Percentiles rank a stretch among this genome's conserved stretches.
Evolutionary conservation across 64 coral and sea anemone species (phyloP).

Genomic region (Exaiptasia diaphana): DNA sequence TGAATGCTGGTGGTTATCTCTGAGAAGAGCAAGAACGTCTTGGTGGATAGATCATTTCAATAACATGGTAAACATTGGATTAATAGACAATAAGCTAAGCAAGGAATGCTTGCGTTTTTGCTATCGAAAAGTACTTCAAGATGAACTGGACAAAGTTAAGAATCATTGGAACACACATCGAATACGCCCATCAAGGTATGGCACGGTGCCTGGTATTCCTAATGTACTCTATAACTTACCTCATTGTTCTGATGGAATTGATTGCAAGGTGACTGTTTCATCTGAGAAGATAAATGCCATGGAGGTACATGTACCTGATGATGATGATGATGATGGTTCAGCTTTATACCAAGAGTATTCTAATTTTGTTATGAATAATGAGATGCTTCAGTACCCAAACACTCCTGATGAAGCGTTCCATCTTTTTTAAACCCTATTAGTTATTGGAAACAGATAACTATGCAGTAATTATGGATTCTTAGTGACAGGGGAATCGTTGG

Average conservation of each 20-base stretch:
- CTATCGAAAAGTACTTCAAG: neutral
- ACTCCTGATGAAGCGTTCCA: constrained; percentile 44
- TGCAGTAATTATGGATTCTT: too few relatives aligned
- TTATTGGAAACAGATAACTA: constrained; percentile 56
- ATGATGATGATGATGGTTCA: constrained; percentile 1
- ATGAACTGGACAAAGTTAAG: constrained; percentile 32
- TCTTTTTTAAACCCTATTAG: constrained; percentile 59
- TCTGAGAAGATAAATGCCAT: constrained; percentile 4
- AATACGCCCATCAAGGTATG: constrained; percentile 17
- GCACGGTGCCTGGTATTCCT: constrained; percentile 33
- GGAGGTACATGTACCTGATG: constrained; percentile 1
- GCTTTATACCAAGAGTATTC: constrained; percentile 49
- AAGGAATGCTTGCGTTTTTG: constrained; percentile 28
- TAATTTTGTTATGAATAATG: constrained; percentile 43
- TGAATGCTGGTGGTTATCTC: constrained; percentile 29
- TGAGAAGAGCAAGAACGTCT: constrained; percentile 19
- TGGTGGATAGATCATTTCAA: constrained; percentile 41
- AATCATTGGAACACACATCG: constrained; percentile 16
- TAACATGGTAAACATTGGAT: constrained; percentile 21
- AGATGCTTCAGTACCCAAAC: constrained; percentile 29
- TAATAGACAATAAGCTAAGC: constrained; percentile 29
- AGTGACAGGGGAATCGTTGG: too few relatives aligned
- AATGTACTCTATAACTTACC: constrained; percentile 25
- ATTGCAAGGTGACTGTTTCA: neutral
- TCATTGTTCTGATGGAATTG: constrained; percentile 1